These are phyloP conservation scores for Aeoliscus strigatus DNA, from an alignment of 2,797 vertebrate genomes.

Conservation along the genomic window DNA sequence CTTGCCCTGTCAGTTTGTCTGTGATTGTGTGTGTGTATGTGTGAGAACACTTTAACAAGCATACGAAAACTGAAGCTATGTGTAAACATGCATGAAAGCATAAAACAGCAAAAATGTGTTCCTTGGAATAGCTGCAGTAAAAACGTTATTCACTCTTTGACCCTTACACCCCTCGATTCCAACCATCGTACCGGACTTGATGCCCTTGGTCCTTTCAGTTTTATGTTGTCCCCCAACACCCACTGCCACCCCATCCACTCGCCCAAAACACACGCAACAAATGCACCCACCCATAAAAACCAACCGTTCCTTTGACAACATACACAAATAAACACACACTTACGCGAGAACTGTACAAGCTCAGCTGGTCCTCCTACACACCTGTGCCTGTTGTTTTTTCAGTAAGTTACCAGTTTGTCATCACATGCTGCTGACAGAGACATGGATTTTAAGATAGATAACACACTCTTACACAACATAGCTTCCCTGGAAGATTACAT, in stretches of 20 bases:
- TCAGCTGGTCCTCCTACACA: too few relatives aligned
- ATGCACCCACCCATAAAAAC: too few relatives aligned
- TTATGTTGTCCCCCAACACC: too few relatives aligned
- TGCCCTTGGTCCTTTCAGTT: neutral
- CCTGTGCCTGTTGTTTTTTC: too few relatives aligned
- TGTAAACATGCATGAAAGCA: conserved; percentile 12
- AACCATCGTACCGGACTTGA: neutral
- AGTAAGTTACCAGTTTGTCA: conserved; percentile 59
- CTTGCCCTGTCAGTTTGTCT: conserved; percentile 5
- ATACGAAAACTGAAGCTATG: conserved; percentile 28
- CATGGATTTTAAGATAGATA: conserved; percentile 60
- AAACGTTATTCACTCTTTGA: neutral
- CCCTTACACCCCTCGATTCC: neutral
- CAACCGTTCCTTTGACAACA: too few relatives aligned
- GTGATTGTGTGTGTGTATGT: conserved; percentile 11
- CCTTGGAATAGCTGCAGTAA: conserved; percentile 32
- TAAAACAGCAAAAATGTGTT: conserved; percentile 18
- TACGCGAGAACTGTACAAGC: conserved; percentile 53
- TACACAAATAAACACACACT: conserved; percentile 30
- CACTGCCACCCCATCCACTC: too few relatives aligned
- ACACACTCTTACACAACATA: conserved; percentile 39
- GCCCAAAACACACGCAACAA: too few relatives aligned
- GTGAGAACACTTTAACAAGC: conserved; percentile 38
- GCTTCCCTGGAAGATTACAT: conserved; percentile 54
- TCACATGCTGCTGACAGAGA: conserved; percentile 61